phyloP scores from a whole-genome alignment of 2,888 invertebrate genomes.

The Quadroppia sp. region DNA sequence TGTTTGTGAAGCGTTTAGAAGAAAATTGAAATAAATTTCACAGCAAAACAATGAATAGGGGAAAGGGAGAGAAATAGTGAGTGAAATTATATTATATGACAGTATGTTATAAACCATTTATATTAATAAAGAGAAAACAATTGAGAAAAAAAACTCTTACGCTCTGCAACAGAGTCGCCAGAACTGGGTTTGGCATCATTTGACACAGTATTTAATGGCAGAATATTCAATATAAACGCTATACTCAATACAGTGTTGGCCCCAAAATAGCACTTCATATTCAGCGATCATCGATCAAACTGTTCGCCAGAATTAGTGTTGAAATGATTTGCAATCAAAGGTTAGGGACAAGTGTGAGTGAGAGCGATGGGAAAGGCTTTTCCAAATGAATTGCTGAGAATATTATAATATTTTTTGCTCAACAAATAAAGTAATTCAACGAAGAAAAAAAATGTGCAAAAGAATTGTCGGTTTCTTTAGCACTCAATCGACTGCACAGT shows the following conservation, averaged over 20 bases:
- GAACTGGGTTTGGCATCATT: background rate
- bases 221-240: background rate
- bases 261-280: conserved; percentile 11
- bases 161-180: background rate
- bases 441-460: background rate
- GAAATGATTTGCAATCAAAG: too few relatives aligned
- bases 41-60: too few relatives aligned
- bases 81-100: too few relatives aligned
- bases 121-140: too few relatives aligned
- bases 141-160: background rate
- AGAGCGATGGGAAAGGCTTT: background rate
- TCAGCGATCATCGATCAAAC: conserved; percentile 10
- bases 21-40: too few relatives aligned
- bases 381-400: too few relatives aligned
- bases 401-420: too few relatives aligned
- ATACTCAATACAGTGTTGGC: background rate
- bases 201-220: background rate
- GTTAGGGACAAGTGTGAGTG: too few relatives aligned
- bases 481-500: background rate
- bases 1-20: too few relatives aligned
- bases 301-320: background rate
- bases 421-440: background rate
- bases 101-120: too few relatives aligned
- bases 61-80: too few relatives aligned
- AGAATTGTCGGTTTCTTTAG: background rate